Conservation (phyloP, 2,888 invertebrate genomes). For the Rhingia rostrata region DNA sequence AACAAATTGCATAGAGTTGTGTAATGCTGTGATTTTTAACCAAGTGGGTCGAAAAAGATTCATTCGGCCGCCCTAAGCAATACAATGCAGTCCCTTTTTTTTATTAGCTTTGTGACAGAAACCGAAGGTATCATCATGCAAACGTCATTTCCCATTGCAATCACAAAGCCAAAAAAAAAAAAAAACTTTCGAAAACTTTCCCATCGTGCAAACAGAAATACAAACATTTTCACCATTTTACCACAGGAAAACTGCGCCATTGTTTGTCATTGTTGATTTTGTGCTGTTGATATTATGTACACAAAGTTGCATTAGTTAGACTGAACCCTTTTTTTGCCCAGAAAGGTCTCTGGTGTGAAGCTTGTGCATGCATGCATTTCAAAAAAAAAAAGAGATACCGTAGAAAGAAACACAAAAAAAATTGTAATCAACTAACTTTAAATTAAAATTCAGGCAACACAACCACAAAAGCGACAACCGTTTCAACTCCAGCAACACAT, state of each 20-base stretch:
- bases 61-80: conserved; percentile 43
- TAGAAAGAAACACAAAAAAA: background rate
- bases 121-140: conserved; percentile 37
- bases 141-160: conserved; percentile 61
- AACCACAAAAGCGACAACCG: conserved; percentile 23
- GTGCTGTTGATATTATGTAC: conserved; percentile 43
- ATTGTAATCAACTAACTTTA: conserved; percentile 4
- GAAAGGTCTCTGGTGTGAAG: conserved; percentile 14
- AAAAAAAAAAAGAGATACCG: conserved; percentile 7
- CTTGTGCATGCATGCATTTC: conserved; percentile 42
- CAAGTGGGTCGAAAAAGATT: conserved; percentile 54
- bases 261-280: conserved; percentile 65
- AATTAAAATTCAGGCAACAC: conserved; percentile 56
- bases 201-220: conserved; percentile 70
- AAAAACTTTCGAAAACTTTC: conserved; percentile 74
- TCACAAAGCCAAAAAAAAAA: conserved; percentile 46
- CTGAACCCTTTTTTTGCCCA: conserved; percentile 48
- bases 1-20: conserved; percentile 44
- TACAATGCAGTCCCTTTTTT: conserved; percentile 49
- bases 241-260: conserved; percentile 70
- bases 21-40: conserved; percentile 53
- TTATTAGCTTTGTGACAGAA: conserved; percentile 15
- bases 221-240: conserved; percentile 42
- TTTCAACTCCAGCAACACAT: conserved; percentile 11
- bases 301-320: conserved; percentile 65